phyloP scores from a whole-genome alignment of 1,140 invertebrate species.

The Cryptotermes secundus region DNA sequence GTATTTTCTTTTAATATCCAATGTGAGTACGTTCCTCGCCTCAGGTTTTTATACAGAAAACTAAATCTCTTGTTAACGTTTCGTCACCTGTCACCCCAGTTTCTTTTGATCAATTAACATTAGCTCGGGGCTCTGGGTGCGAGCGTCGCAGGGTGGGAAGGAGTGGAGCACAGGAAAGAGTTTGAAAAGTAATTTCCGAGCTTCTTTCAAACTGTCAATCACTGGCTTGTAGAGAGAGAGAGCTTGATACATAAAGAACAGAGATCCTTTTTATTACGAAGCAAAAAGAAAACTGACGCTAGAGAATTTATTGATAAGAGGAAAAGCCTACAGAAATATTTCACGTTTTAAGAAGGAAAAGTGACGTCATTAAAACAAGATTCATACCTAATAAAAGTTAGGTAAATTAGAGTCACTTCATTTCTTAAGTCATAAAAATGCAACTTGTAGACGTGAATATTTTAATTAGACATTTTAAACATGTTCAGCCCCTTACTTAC shows the following conservation, averaged over 20 bases:
- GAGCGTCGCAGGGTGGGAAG: background rate
- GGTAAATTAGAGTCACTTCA: too few species aligned
- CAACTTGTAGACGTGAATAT: too few species aligned
- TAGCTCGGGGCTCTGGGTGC: background rate
- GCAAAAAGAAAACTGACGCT: background rate
- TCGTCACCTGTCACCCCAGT: conserved; percentile 17
- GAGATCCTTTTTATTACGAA: background rate
- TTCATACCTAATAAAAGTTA: too few species aligned
- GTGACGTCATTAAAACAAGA: too few species aligned
- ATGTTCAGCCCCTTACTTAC: too few species aligned
- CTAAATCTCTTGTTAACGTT: conserved; percentile 9
- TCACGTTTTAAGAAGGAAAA: too few species aligned
- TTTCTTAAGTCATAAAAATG: too few species aligned
- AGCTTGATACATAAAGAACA: background rate
- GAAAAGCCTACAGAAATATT: background rate
- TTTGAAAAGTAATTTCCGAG: conserved; percentile 31
- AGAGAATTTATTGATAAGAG: background rate
- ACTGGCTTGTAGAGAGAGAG: background rate
- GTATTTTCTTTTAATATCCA: background rate
- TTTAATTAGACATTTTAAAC: too few species aligned
- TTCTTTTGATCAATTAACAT: conserved; percentile 31
- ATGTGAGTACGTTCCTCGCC: background rate
- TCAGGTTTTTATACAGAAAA: background rate
- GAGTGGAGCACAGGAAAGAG: conserved; percentile 6
- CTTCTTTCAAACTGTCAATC: conserved; percentile 28